Percentiles rank a stretch among this genome's conserved stretches.
phyloP scores from a whole-genome alignment of 2,888 invertebrate genomes.

The Chydorus sphaericus region DNA sequence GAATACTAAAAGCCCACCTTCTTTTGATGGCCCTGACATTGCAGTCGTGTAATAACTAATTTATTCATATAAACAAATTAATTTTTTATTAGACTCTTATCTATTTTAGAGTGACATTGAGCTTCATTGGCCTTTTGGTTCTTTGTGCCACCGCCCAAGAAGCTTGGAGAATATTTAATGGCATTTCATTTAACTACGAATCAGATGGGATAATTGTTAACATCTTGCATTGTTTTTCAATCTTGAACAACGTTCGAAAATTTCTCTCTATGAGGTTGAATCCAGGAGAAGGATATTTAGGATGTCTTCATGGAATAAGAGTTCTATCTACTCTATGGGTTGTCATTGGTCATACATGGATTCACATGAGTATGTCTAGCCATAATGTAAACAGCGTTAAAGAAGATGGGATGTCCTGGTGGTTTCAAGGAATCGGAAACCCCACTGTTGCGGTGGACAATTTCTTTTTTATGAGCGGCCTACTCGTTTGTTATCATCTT shows the following conservation, averaged over 20 bases:
- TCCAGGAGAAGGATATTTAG: neutral
- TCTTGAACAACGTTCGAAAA: constrained; percentile 4
- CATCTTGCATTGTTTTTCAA: neutral
- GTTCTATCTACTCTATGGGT: constrained; percentile 20
- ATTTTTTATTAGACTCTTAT: too few species aligned
- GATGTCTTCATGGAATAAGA: constrained; percentile 18
- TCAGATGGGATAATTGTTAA: neutral
- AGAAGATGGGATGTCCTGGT: neutral
- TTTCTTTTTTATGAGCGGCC: constrained; percentile 57
- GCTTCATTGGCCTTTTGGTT: neutral
- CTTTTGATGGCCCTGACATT: constrained; percentile 7
- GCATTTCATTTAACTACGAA: neutral
- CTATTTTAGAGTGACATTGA: neutral
- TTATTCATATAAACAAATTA: too few species aligned
- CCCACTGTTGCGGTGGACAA: constrained; percentile 75
- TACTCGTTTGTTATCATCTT: neutral
- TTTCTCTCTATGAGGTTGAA: neutral
- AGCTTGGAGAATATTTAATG: neutral
- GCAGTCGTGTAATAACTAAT: constrained; percentile 3
- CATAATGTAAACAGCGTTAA: too few species aligned
- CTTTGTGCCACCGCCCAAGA: neutral
- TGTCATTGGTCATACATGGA: constrained; percentile 17
- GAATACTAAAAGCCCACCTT: neutral
- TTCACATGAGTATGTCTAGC: too few species aligned
- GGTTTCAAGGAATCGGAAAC: constrained; percentile 65